Base-by-base conservation (phyloP, 1,140 invertebrate species). In the Camponotus vicinus region DNA sequence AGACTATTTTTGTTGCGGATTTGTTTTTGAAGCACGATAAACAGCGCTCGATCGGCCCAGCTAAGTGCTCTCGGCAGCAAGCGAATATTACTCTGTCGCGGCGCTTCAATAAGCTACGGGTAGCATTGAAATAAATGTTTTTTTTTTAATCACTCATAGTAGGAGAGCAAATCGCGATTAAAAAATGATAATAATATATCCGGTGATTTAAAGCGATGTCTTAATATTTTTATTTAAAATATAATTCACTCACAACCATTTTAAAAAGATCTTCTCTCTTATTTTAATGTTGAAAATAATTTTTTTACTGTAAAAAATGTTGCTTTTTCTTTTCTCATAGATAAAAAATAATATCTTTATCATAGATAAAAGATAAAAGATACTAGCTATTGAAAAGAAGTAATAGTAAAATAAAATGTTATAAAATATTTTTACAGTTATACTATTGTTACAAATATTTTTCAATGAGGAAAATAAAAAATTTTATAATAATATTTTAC, bases 11-110 rank as follows among this genome's bases (percentile, higher is more conserved):
- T 75, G 55, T 75, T 55, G 13, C 21, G 79, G 79, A 83, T 83
- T 83, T 83, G 55, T 59, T 83, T 82, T 83, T 73, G 40, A 83
- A 83, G 55, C 55, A 83, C 79, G 55, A 83, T 83, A 83, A 83
- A 83, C 69, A 83, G 69, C 32, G 69, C 67, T 49, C 27, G 55
- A 73, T 83, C 79, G 79, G 79, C 71, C 69, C 49, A 67, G 64
- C 49, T 80, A 83, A 83, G 69, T 83, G 69, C 79, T 83, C 69
- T 83, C 79, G 55, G 40, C 55, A 83, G 69, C 37, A 40, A 73
- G 27, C 69, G 69, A 32, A 75, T 83, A 73, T 83, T 83, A 83
- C 13, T 83, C 79, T 57, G 79, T 61, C 69, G 32, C 55, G n/a
- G 69, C 32, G 57, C 40, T 73, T n/a, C 79, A 61, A 83, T 83